Percentiles rank a stretch among this genome's conserved stretches.
These are phyloP conservation scores for Bellardia bayeri DNA, from an alignment of 2,888 invertebrate genomes.

Conservation along the genomic window DNA sequence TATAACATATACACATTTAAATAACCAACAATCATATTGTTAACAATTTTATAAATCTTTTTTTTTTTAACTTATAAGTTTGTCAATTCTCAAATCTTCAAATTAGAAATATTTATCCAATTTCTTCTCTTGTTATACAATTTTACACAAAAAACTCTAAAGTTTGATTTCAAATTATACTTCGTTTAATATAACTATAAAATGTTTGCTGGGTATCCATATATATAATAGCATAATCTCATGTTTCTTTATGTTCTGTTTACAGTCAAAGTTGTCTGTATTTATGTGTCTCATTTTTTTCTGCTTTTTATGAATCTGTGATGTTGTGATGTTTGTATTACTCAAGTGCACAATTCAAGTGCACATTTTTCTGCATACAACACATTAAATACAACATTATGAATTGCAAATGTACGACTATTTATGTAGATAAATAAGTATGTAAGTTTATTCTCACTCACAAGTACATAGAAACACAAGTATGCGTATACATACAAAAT, in stretches of 20 bases:
- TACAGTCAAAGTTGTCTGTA: constrained; percentile 22
- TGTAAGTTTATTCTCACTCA: not conserved
- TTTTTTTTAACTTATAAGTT: too few species aligned
- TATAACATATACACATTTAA: not conserved
- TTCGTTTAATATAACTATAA: not conserved
- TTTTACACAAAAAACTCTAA: too few species aligned
- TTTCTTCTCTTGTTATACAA: too few species aligned
- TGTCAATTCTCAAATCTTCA: too few species aligned
- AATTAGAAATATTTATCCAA: too few species aligned
- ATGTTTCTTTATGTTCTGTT: constrained; percentile 2
- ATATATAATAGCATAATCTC: not conserved
- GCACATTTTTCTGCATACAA: constrained; percentile 43
- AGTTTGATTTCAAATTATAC: too few species aligned
- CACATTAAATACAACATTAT: constrained; percentile 26
- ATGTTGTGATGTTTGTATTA: constrained; percentile 17
- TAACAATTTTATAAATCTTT: not conserved
- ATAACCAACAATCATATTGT: not conserved
- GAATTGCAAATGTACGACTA: constrained; percentile 5
- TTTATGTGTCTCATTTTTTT: constrained; percentile 5
- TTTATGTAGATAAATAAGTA: constrained; percentile 2
- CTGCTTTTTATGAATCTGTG: constrained; percentile 23
- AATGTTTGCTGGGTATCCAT: not conserved
- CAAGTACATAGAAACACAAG: not conserved
- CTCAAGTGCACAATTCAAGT: constrained; percentile 54
- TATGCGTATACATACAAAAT: not conserved